Conservation (phyloP, 2,888 invertebrate species). For the Acanthosepion lycidas region DNA sequence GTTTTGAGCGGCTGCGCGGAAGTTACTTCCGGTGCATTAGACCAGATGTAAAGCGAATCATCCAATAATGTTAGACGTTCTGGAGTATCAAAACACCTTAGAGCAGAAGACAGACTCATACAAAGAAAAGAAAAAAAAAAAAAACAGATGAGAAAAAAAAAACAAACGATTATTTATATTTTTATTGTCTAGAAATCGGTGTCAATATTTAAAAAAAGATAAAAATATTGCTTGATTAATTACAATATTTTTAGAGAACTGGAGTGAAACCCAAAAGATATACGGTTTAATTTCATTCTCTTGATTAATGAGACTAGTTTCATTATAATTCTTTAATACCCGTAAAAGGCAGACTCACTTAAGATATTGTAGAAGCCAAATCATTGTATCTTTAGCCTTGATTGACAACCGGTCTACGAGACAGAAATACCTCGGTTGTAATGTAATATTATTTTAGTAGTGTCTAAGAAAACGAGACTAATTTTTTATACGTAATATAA, state of each 20-base stretch:
- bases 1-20: background rate
- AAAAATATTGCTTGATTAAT: conserved; percentile 24
- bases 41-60: background rate
- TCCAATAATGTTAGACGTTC: background rate
- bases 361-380: too few relatives aligned
- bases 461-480: too few relatives aligned
- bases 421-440: too few relatives aligned
- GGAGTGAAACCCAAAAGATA: background rate
- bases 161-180: background rate
- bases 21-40: conserved; percentile 22
- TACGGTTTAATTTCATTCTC: background rate
- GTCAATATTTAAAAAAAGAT: too few relatives aligned
- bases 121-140: background rate
- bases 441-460: too few relatives aligned
- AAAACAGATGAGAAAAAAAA: background rate
- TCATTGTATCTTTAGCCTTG: too few relatives aligned
- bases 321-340: background rate
- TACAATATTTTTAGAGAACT: background rate
- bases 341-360: too few relatives aligned
- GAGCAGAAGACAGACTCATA: background rate
- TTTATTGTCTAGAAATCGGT: too few relatives aligned
- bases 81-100: background rate
- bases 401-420: too few relatives aligned
- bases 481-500: too few relatives aligned
- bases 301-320: background rate